phyloP scores from a whole-genome alignment of 2,797 vertebrate genomes.

The Pampus argenteus region DNA sequence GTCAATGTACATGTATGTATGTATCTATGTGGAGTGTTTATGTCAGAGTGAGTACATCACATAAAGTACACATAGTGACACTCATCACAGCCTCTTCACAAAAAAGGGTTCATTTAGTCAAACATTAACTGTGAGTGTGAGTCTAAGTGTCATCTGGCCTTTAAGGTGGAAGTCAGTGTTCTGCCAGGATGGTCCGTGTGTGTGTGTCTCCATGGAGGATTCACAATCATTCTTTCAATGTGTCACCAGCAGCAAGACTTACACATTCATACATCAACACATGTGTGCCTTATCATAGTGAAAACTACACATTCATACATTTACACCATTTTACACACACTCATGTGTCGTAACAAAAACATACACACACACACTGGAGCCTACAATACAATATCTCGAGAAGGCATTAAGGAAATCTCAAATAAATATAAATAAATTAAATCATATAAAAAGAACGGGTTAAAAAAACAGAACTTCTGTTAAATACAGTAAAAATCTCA shows the following conservation, averaged over 20 bases:
- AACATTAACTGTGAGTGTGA: slow-evolving; percentile 13
- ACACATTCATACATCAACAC: slow-evolving; percentile 37
- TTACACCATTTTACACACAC: slow-evolving; percentile 21
- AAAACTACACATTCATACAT: slow-evolving; percentile 27
- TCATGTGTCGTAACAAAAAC: slow-evolving; percentile 49
- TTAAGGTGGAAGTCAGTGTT: slow-evolving; percentile 41
- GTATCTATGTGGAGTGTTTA: slow-evolving; percentile 55
- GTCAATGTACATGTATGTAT: slow-evolving; percentile 71
- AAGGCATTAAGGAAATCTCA: slow-evolving; percentile 73
- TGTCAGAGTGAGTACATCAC: slow-evolving; percentile 39
- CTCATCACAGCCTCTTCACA: neutral
- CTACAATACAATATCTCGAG: slow-evolving; percentile 62
- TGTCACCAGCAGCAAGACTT: slow-evolving; percentile 39
- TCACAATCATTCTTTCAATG: slow-evolving; percentile 42
- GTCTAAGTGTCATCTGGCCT: slow-evolving; percentile 31
- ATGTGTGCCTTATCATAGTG: slow-evolving; percentile 30
- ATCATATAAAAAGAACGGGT: slow-evolving; percentile 73
- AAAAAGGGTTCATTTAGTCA: slow-evolving; percentile 11
- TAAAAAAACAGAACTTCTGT: slow-evolving; percentile 70
- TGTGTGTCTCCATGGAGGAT: slow-evolving; percentile 21
- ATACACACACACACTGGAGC: slow-evolving; percentile 44
- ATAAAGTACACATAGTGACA: slow-evolving; percentile 26
- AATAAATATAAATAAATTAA: slow-evolving; percentile 84
- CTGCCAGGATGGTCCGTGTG: slow-evolving; percentile 8
- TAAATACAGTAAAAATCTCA: slow-evolving; percentile 64